Conservation (phyloP, 2,113 vertebrate species). For the Stomatorhinus ivindoensis region DNA sequence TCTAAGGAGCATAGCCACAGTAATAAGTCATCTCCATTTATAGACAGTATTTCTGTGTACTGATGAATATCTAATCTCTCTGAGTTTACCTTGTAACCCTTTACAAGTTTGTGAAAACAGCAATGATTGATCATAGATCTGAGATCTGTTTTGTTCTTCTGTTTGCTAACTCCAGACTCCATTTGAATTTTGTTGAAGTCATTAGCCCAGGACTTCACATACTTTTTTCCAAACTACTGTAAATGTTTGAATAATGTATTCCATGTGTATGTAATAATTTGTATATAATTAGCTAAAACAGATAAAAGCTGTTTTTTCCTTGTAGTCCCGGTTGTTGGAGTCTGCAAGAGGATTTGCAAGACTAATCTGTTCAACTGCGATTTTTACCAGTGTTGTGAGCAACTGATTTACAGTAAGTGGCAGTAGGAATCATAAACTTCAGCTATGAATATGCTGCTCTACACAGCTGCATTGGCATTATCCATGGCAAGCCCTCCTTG, state of each 20-base stretch:
- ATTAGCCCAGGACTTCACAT: not conserved
- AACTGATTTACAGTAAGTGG: not conserved
- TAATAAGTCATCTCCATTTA: not conserved
- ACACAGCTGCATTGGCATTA: not conserved
- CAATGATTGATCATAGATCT: not conserved
- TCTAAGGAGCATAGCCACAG: not conserved
- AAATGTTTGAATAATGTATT: not conserved
- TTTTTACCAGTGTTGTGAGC: not conserved
- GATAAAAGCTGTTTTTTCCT: not conserved
- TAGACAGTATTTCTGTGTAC: not conserved
- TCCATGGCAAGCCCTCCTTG: not conserved
- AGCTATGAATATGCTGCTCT: not conserved
- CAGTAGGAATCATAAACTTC: not conserved
- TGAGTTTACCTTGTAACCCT: not conserved
- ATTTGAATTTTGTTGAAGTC: not conserved
- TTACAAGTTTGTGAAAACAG: not conserved
- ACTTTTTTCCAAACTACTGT: not conserved
- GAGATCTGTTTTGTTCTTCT: not conserved
- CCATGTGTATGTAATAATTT: not conserved
- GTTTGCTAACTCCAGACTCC: not conserved
- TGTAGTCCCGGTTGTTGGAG: not conserved
- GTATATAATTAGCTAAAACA: not conserved
- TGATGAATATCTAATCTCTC: not conserved
- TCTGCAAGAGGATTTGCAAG: not conserved
- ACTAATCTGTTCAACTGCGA: not conserved